Percentiles rank a stretch among this genome's conserved stretches.
phyloP scores from a whole-genome alignment of 2,797 vertebrate species.

The Catamblyrhynchus diadema region DNA sequence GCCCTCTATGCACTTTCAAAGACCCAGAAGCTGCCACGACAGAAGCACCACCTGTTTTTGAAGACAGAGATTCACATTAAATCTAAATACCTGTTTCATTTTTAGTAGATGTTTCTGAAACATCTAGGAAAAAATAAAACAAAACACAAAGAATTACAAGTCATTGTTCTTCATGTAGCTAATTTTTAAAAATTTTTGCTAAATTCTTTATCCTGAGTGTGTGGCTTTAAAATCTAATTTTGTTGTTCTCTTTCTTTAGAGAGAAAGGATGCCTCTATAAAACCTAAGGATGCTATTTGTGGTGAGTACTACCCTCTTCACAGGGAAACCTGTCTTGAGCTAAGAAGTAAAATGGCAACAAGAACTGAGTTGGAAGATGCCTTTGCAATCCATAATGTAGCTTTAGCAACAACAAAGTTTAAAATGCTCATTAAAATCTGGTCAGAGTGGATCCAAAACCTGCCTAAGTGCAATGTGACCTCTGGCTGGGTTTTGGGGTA shows the following conservation, averaged over 20 bases:
- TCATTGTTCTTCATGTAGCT: neutral
- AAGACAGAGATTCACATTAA: neutral
- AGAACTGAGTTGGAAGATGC: neutral
- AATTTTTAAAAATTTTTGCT: neutral
- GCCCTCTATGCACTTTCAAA: slow-evolving; percentile 41
- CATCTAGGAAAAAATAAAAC: neutral
- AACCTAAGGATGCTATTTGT: neutral
- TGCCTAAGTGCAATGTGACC: neutral
- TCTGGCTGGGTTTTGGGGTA: neutral
- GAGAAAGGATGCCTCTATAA: neutral
- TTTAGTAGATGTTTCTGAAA: neutral
- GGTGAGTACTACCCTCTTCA: neutral
- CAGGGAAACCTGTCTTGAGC: neutral
- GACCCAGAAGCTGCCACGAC: slow-evolving; percentile 44
- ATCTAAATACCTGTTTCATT: neutral
- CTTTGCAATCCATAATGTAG: neutral
- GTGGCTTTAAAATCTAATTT: neutral
- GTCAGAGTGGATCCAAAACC: neutral
- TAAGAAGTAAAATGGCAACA: neutral
- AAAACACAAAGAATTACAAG: neutral
- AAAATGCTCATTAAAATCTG: neutral
- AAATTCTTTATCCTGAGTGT: neutral
- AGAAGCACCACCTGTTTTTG: slow-evolving; percentile 56
- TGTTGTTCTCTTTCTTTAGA: neutral
- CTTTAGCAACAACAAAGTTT: neutral